Conservation (phyloP, 2,888 invertebrate genomes). For the Phragmatobia fuliginosa region DNA sequence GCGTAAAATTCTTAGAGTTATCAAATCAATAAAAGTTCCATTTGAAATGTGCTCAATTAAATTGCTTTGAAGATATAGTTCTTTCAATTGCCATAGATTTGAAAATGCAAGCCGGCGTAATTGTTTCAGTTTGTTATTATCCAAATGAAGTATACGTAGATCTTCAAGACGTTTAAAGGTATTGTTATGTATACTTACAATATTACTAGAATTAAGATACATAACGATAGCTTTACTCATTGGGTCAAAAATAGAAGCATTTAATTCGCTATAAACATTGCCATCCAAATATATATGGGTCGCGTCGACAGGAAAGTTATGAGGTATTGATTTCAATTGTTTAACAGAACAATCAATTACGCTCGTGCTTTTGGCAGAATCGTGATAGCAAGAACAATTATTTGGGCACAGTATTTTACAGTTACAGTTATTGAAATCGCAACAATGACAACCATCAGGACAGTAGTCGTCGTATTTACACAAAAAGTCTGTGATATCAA, state of each 20-base stretch:
- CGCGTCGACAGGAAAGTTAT: conserved; percentile 95
- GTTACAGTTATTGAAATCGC: conserved; percentile 97
- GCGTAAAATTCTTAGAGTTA: conserved; percentile 92
- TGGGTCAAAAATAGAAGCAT: conserved; percentile 77
- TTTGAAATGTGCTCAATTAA: conserved; percentile 92
- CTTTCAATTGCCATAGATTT: conserved; percentile 91
- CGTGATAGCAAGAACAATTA: conserved; percentile 97
- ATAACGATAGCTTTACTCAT: conserved; percentile 88
- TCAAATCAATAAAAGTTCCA: conserved; percentile 91
- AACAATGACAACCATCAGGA: conserved; percentile 96
- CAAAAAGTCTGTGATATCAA: conserved; percentile 94
- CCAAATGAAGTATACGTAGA: conserved; percentile 93
- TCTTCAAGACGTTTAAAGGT: conserved; percentile 93
- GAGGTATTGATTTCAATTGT: conserved; percentile 91
- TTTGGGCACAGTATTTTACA: conserved; percentile 97
- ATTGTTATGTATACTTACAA: conserved; percentile 93
- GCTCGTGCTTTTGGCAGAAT: conserved; percentile 96
- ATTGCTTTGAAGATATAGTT: conserved; percentile 95
- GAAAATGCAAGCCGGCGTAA: conserved; percentile 94
- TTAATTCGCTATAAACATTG: conserved; percentile 93
- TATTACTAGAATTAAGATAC: conserved; percentile 93
- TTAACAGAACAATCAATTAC: conserved; percentile 96
- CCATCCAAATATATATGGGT: conserved; percentile 97
- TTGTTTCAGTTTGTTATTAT: conserved; percentile 93
- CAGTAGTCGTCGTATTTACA: conserved; percentile 96